Conservation (phyloP, 2,113 vertebrate species). For the Cromileptes altivelis region DNA sequence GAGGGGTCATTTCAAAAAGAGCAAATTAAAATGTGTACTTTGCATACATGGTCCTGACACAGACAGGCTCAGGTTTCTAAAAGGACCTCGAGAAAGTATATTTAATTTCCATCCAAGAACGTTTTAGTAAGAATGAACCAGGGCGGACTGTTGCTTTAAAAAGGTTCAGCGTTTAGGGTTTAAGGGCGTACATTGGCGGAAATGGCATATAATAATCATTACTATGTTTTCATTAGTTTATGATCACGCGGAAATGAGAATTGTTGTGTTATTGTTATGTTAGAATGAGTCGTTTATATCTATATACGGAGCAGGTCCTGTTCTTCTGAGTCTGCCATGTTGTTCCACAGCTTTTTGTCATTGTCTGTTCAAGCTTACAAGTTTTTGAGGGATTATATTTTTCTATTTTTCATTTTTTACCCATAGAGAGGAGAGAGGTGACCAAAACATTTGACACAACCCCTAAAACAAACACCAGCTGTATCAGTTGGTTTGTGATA, state of each 20-base stretch:
- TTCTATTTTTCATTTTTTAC: neutral
- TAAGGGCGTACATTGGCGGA: too few relatives aligned
- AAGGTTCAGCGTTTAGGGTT: too few relatives aligned
- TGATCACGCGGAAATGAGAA: too few relatives aligned
- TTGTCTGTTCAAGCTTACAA: neutral
- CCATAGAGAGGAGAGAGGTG: neutral
- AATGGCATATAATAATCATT: too few relatives aligned
- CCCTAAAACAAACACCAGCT: neutral
- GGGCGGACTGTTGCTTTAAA: neutral
- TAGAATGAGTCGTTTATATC: too few relatives aligned
- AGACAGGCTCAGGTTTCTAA: conserved; percentile 29
- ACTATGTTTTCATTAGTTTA: too few relatives aligned
- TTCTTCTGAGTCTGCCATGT: too few relatives aligned
- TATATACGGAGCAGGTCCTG: too few relatives aligned
- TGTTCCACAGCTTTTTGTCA: neutral
- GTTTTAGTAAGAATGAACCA: neutral
- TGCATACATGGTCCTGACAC: neutral
- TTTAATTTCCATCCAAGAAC: neutral
- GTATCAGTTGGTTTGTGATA: neutral
- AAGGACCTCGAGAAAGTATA: neutral
- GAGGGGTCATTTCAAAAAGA: conserved; percentile 23
- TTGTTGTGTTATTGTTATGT: too few relatives aligned
- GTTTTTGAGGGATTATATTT: neutral
- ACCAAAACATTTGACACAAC: neutral
- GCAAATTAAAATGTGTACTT: neutral